phyloP scores from a whole-genome alignment of 1,140 invertebrate genomes.

The Drosophila nebulosa region DNA sequence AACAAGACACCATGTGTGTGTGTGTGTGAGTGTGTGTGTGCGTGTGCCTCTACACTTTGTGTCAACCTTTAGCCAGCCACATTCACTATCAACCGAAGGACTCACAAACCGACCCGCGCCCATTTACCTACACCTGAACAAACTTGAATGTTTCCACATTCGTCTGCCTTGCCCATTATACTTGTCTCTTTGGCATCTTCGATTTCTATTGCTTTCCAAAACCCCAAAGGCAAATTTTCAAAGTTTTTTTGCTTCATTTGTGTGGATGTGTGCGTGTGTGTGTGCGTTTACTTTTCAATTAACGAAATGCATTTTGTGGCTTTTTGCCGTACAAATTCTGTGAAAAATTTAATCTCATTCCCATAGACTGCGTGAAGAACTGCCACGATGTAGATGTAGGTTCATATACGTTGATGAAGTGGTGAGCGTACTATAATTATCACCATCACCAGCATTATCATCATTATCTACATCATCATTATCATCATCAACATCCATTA shows the following conservation, averaged over 20 bases:
- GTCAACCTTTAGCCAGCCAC: not conserved
- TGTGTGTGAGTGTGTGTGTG: no score
- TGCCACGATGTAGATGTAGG: not conserved
- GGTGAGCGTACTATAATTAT: not conserved
- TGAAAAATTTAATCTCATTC: not conserved
- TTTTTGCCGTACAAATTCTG: not conserved
- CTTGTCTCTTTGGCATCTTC: not conserved
- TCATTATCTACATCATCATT: not conserved
- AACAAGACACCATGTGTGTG: not conserved
- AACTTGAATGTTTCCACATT: not conserved
- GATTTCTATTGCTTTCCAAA: not conserved
- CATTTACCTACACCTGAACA: not conserved
- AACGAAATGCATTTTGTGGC: not conserved
- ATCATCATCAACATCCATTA: not conserved
- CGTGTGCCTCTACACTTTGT: not conserved
- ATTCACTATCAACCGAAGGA: not conserved
- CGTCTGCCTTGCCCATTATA: not conserved
- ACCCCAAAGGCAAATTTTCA: not conserved
- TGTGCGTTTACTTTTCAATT: slow-evolving; percentile 9
- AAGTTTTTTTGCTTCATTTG: no score
- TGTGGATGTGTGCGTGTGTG: not conserved
- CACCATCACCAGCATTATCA: not conserved
- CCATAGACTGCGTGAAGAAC: not conserved
- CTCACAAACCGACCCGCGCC: not conserved
- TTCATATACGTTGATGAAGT: not conserved